These are phyloP conservation scores for Anastatus disparis DNA, from an alignment of 1,140 invertebrate genomes.

Conservation along the genomic window DNA sequence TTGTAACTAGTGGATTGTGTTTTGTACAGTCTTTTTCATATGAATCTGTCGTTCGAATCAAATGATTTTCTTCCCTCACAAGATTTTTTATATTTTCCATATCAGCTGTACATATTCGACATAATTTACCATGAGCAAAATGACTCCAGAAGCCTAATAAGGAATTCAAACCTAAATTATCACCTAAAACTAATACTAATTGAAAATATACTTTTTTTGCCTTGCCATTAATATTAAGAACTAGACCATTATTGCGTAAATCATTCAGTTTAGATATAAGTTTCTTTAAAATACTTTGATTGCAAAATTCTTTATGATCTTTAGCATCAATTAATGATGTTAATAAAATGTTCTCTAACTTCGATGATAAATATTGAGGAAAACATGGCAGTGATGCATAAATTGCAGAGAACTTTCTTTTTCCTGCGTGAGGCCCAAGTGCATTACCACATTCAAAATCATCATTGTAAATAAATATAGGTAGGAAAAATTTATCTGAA, in stretches of 20 bases:
- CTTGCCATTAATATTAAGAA: not conserved
- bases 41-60: slow-evolving; percentile 27
- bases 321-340: slow-evolving; percentile 30
- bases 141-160: slow-evolving; percentile 2
- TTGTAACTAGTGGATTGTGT: not conserved
- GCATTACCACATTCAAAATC: not conserved
- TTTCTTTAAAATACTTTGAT: slow-evolving; percentile 2
- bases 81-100: not conserved
- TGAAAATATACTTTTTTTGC: not conserved
- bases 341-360: slow-evolving; percentile 44
- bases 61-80: slow-evolving; percentile 18
- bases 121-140: not conserved
- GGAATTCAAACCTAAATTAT: slow-evolving; percentile 11
- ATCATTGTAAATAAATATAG: too few species aligned
- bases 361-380: not conserved
- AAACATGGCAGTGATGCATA: not conserved
- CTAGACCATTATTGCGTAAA: not conserved
- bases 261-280: slow-evolving; percentile 12
- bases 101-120: slow-evolving; percentile 7
- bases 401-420: not conserved
- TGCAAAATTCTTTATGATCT: slow-evolving; percentile 38
- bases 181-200: not conserved
- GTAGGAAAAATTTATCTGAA: too few species aligned
- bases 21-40: slow-evolving; percentile 24
- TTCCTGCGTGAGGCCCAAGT: not conserved